These are phyloP conservation scores for Apogon talboti DNA, from an alignment of 2,797 vertebrate species.

Conservation along the genomic window DNA sequence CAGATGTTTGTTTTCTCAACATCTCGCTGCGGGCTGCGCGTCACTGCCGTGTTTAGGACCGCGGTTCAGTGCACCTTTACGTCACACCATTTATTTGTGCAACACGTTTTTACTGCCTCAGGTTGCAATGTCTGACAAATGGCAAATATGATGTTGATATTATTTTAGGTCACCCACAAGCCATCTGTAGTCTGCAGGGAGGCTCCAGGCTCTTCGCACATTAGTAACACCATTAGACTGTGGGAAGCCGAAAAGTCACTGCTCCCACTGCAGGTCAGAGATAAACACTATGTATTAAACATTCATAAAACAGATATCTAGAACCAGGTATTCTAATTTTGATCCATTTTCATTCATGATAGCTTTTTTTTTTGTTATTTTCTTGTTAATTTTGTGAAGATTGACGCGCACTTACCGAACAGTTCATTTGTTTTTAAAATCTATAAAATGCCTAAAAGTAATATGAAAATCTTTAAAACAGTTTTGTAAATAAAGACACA, in stretches of 20 bases:
- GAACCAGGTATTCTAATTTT: no score
- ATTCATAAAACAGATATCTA: no score
- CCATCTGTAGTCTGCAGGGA: slow-evolving; percentile 1
- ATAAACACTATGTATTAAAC: neutral
- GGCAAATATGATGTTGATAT: slow-evolving; percentile 19
- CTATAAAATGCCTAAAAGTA: no score
- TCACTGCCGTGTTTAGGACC: slow-evolving; percentile 78
- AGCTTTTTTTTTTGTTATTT: no score
- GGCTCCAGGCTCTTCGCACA: slow-evolving; percentile 2
- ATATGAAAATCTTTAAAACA: no score
- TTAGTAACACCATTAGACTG: neutral
- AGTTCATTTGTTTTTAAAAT: no score
- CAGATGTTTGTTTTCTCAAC: slow-evolving; percentile 79
- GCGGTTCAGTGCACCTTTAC: slow-evolving; percentile 72
- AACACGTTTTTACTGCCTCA: slow-evolving; percentile 70
- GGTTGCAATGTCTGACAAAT: slow-evolving; percentile 40
- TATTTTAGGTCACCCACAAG: slow-evolving; percentile 35
- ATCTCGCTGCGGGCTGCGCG: slow-evolving; percentile 73
- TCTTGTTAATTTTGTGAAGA: no score
- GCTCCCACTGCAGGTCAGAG: neutral
- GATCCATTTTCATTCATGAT: no score
- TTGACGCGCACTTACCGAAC: no score
- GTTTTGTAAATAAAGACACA: no score
- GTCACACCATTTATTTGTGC: slow-evolving; percentile 77
- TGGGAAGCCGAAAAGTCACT: neutral